phyloP scores from a whole-genome alignment of 2,888 invertebrate genomes.

The Linnaemya vulpina region DNA sequence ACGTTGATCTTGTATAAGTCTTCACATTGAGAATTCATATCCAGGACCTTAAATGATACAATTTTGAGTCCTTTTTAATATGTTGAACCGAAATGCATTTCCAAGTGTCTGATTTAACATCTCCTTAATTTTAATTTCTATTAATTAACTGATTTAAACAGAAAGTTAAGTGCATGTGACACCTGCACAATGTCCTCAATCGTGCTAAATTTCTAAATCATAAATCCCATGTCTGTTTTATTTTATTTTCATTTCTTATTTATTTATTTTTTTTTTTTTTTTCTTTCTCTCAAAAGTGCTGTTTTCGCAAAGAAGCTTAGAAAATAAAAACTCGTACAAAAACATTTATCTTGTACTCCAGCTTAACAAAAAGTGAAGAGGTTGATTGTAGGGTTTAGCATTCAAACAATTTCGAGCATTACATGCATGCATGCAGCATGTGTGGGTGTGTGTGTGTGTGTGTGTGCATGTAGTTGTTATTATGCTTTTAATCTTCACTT shows the following conservation, averaged over 20 bases:
- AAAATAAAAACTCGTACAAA: neutral
- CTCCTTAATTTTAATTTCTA: no score
- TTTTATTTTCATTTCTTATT: no score
- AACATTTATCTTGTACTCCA: slow-evolving; percentile 9
- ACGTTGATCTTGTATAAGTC: no score
- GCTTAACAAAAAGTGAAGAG: slow-evolving; percentile 35
- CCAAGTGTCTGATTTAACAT: no score
- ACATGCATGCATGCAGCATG: no score
- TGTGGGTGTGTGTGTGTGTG: neutral
- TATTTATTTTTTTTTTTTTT: no score
- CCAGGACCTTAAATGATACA: no score
- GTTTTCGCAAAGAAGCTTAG: neutral
- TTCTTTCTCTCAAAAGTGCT: neutral
- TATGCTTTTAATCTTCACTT: neutral
- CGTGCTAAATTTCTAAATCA: neutral
- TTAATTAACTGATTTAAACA: no score
- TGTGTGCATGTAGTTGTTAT: slow-evolving; percentile 2
- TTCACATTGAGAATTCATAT: no score
- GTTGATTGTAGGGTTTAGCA: slow-evolving; percentile 19
- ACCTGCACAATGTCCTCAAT: neutral
- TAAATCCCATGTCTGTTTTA: neutral
- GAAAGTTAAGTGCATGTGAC: neutral
- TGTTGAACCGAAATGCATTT: no score
- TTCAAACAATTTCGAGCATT: slow-evolving; percentile 7
- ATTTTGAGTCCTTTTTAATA: no score